Evolutionary conservation across 2,888 invertebrate genomes (phyloP), one percentile per base, ranked within the genome.

Genomic region (Lottia gigantea): DNA sequence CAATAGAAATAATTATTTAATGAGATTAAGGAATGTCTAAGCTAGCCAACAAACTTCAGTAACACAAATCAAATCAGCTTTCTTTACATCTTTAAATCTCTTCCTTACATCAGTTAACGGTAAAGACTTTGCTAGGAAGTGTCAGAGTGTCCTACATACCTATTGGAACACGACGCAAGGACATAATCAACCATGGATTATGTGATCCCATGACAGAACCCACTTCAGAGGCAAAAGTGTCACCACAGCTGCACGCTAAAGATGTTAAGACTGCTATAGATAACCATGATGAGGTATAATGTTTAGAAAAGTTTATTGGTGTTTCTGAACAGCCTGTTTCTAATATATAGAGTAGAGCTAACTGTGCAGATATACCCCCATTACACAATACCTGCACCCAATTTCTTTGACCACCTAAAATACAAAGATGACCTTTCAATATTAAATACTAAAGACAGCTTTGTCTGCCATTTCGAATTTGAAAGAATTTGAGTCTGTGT

Each of bases 361-460:
- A 88, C 83, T 94, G 93, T 0, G 93, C 91, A 23, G 95, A 95
- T 92, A 95, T 93, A n/a, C 95, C 95, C 0, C 92, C 94, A 90
- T 96, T 96, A 86, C 95, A 95, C 0, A 96, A 87, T 8, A 95
- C 95, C 89, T 96, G 96, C 16, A 95, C 90, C 95, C 96, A 96
- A 86, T 93, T 95, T 74, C 96, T 91, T 87, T 94, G 94, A 0
- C 95, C 95, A 82, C 95, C 94, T 93, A 81, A n/a, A 89, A 85
- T 73, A 63, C 55, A 64, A 40, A 23, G 2, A 55, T 55, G 23
- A 55, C 55, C n/a, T 55, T 23, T 12, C 19, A 26, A 8, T 16
- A n/a, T n/a, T n/a, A n/a, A n/a, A n/a, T n/a, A n/a, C n/a, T n/a
- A n/a, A 47, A 47, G 14, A 23, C 16, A 63, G 55, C 64, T 23